Evolutionary conservation across 2,113 vertebrate species (phyloP).

Genomic region (Myotis lucifugus): DNA sequence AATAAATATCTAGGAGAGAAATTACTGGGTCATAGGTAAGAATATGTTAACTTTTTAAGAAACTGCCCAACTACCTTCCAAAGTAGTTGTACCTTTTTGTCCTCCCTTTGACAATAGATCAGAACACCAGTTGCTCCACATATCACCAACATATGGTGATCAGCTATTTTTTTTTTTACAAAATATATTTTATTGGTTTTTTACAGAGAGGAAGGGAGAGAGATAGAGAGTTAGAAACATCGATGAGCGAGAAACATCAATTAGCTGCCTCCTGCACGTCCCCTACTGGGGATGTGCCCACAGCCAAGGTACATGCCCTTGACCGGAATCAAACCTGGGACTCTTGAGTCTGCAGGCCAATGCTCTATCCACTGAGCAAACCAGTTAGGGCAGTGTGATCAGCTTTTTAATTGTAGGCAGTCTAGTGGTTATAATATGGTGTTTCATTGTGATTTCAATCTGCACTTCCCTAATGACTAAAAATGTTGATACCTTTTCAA

Average conservation of each 20-base stretch:
- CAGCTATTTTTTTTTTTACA: not conserved
- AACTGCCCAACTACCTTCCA: not conserved
- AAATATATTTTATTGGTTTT: too few species aligned
- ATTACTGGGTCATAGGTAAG: not conserved
- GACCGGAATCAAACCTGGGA: too few species aligned
- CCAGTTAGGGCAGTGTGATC: too few species aligned
- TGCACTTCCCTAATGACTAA: not conserved
- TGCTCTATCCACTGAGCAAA: too few species aligned
- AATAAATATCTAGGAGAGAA: not conserved
- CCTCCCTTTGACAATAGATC: not conserved
- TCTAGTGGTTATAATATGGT: not conserved
- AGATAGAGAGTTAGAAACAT: too few species aligned
- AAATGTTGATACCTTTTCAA: not conserved
- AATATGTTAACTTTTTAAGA: not conserved
- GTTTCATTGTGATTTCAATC: not conserved
- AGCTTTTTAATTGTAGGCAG: not conserved
- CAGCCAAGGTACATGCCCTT: too few species aligned
- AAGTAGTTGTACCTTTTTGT: not conserved
- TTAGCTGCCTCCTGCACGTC: too few species aligned
- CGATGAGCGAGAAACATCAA: too few species aligned
- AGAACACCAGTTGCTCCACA: not conserved
- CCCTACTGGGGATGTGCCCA: too few species aligned
- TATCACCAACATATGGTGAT: not conserved
- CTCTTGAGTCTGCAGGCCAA: too few species aligned
- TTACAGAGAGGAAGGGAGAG: too few species aligned